These are phyloP conservation scores for Ammodytes dubius DNA, from an alignment of 2,113 vertebrate species.

Conservation along the genomic window DNA sequence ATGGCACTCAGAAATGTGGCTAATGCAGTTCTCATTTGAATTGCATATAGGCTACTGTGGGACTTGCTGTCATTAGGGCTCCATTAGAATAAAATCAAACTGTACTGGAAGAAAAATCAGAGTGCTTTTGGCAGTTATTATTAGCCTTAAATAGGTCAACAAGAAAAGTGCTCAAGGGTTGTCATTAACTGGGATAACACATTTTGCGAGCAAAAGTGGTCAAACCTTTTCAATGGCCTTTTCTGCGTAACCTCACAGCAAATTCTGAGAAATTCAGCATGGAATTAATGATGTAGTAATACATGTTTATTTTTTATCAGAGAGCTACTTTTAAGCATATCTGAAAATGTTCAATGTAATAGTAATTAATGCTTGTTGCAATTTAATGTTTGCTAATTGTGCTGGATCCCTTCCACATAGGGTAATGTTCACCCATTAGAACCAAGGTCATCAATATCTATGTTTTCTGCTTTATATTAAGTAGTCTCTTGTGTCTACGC, in stretches of 20 bases:
- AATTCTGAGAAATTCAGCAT: not conserved
- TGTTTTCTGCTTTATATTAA: constrained; percentile 10
- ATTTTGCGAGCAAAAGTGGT: not conserved
- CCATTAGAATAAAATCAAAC: constrained; percentile 20
- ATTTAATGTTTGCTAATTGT: constrained; percentile 24
- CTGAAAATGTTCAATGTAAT: not conserved
- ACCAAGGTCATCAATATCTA: constrained; percentile 9
- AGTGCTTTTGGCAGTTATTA: not conserved
- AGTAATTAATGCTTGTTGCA: constrained; percentile 9
- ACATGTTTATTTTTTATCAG: not conserved
- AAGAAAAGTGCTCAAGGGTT: not conserved
- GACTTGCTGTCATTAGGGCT: not conserved
- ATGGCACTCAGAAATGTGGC: constrained; percentile 14
- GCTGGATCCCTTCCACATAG: not conserved
- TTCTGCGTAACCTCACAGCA: too few relatives aligned
- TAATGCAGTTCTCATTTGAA: constrained; percentile 33
- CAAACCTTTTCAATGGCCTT: not conserved
- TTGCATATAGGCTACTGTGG: not conserved
- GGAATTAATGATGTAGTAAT: not conserved
- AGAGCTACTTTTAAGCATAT: not conserved
- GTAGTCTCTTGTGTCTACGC: not conserved
- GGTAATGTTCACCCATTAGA: not conserved
- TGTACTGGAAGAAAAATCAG: constrained; percentile 21
- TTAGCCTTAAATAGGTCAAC: not conserved
- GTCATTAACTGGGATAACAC: not conserved